phyloP scores from a whole-genome alignment of 1,140 invertebrate genomes.

The Leptopilina clavipes region DNA sequence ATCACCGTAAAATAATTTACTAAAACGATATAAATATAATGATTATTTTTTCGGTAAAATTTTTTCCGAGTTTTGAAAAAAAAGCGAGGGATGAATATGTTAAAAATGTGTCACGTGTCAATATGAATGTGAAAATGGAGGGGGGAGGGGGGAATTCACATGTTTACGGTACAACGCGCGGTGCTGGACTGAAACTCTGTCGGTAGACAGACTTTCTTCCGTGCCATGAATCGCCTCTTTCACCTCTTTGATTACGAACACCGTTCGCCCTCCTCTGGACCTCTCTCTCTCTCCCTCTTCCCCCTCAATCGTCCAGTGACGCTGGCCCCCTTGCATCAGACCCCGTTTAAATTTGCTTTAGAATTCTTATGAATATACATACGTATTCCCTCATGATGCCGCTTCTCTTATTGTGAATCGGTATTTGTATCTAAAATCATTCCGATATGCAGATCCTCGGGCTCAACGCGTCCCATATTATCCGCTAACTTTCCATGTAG shows the following conservation, averaged over 20 bases:
- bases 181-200: conserved; percentile 64
- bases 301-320: neutral
- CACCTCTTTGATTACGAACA: conserved; percentile 64
- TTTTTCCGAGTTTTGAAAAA: no score
- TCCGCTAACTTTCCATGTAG: conserved; percentile 59
- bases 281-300: neutral
- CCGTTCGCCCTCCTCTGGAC: conserved; percentile 39
- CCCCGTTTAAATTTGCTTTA: conserved; percentile 3
- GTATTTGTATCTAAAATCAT: conserved; percentile 35
- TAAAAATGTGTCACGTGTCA: conserved; percentile 21
- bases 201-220: conserved; percentile 66
- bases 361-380: neutral
- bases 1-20: no score
- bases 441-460: conserved; percentile 43
- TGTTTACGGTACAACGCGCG: conserved; percentile 64
- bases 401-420: conserved; percentile 7
- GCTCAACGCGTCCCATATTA: conserved; percentile 56
- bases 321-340: neutral
- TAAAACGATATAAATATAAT: no score
- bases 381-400: neutral
- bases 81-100: neutral
- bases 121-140: neutral
- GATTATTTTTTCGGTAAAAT: no score
- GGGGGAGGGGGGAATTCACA: conserved; percentile 43
- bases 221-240: conserved; percentile 54